Base-by-base conservation (phyloP, 2,797 vertebrate species). In the Anguilla marmorata region DNA sequence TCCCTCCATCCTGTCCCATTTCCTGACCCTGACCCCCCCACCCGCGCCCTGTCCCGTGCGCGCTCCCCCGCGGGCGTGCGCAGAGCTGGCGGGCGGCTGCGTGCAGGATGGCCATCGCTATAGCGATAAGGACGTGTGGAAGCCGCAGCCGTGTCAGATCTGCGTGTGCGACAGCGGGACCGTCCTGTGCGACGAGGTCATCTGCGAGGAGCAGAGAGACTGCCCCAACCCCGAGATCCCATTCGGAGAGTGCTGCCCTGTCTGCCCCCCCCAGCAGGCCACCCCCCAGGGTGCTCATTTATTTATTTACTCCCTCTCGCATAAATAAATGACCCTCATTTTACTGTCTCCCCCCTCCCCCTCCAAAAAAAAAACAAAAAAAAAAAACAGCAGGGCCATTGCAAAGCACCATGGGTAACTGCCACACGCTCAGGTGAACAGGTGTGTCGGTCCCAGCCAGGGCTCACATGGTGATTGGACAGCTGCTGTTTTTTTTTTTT, bases 91-190 rank as follows among this genome's bases (percentile, higher is more conserved):
- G 90, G 94, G 94, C 56, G 93, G 95, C 96, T 99, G 98, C 94
- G 94, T 97, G 93, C 97, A 98, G 94, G 94, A 97, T 16, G 97
- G 96, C 93, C 96, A 96, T 92, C 94, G 90, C 90, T 98, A 98
- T 96, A 97, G 94, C 89, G 97, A 99, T 95, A 99, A 98, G 94
- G 98, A 99, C 91, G 97, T 99, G 72, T 99, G 98, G 98, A 99
- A 99, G 92, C 98, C 98, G 24, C 96, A 98, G 93, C 96, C 97
- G 86, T 99, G 98, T 96, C 96, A 93, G 91, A 98, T 99, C 96
- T 99, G 98, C 94, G 98, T 99, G 91, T 99, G 98, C 92, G 98
- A 99, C 96, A 97, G 96, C 89, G 98, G 98, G 91, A 95, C 92
- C 0, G 93, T 99, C 91, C 97, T 99, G 90, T 99, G 98, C 87